Evolutionary conservation across 2,888 invertebrate species (phyloP).

Genomic region (Oligia fasciuncula): DNA sequence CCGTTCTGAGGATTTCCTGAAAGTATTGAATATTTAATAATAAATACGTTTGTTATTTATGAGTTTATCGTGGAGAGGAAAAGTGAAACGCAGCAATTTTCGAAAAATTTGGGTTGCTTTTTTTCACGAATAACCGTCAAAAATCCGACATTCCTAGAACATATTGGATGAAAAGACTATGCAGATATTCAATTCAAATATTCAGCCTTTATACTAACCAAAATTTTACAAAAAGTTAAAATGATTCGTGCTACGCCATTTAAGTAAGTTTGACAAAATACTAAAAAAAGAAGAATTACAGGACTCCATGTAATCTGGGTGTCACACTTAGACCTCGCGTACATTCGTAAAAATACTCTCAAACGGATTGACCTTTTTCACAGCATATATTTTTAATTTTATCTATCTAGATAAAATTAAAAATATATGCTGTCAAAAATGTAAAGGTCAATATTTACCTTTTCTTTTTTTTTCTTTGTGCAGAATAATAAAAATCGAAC

Average conservation of each 20-base stretch:
- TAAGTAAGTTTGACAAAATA: not conserved
- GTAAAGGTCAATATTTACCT: no score
- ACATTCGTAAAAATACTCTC: no score
- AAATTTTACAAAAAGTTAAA: not conserved
- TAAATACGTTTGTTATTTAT: not conserved
- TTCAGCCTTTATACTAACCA: not conserved
- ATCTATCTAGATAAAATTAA: no score
- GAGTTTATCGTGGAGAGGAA: not conserved
- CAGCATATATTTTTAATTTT: no score
- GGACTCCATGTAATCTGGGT: no score
- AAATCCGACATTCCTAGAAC: not conserved
- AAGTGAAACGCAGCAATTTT: not conserved
- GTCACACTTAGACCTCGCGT: no score
- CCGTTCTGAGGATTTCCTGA: not conserved
- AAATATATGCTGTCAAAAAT: no score
- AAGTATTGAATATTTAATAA: not conserved
- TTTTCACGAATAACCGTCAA: not conserved
- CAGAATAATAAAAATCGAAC: no score
- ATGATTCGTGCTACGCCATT: no score
- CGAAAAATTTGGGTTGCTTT: no score
- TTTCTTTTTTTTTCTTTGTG: no score
- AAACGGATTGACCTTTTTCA: no score
- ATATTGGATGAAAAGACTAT: not conserved
- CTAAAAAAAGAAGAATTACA: not conserved
- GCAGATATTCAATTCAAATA: not conserved